Conservation (phyloP, 2,888 invertebrate species). For the Sussaba pulchella region DNA sequence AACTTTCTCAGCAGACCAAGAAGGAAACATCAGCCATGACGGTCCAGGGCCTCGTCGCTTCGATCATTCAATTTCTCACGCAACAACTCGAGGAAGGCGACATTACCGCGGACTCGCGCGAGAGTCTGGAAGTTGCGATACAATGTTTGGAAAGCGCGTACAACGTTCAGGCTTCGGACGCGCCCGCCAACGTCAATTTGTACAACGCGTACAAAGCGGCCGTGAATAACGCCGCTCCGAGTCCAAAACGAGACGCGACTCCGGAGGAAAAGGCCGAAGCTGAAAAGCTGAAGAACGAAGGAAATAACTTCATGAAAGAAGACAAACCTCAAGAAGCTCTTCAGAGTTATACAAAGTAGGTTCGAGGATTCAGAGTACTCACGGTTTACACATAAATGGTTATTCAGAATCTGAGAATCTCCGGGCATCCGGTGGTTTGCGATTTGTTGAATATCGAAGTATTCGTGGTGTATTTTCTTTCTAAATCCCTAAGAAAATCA, state of each 20-base stretch:
- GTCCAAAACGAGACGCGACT: conserved; percentile 80
- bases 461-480: too few relatives aligned
- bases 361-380: conserved; percentile 1
- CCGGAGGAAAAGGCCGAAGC: conserved; percentile 89
- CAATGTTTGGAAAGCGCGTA: conserved; percentile 98
- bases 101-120: conserved; percentile 85
- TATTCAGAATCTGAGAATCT: not conserved
- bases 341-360: conserved; percentile 90
- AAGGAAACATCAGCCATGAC: conserved; percentile 72
- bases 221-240: conserved; percentile 72
- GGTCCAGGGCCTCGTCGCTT: conserved; percentile 85
- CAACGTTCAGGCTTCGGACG: conserved; percentile 87
- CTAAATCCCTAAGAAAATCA: too few relatives aligned
- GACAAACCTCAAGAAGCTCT: conserved; percentile 93
- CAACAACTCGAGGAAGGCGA: conserved; percentile 85
- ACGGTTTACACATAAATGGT: not conserved
- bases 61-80: conserved; percentile 87
- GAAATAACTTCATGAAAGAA: conserved; percentile 95
- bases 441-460: not conserved
- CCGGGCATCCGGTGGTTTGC: not conserved
- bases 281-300: conserved; percentile 94
- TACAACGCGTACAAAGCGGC: conserved; percentile 84
- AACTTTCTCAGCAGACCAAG: not conserved
- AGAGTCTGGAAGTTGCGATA: conserved; percentile 96
- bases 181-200: conserved; percentile 83